Conservation (phyloP, 2,888 invertebrate genomes). For the Cantharis lateralis region DNA sequence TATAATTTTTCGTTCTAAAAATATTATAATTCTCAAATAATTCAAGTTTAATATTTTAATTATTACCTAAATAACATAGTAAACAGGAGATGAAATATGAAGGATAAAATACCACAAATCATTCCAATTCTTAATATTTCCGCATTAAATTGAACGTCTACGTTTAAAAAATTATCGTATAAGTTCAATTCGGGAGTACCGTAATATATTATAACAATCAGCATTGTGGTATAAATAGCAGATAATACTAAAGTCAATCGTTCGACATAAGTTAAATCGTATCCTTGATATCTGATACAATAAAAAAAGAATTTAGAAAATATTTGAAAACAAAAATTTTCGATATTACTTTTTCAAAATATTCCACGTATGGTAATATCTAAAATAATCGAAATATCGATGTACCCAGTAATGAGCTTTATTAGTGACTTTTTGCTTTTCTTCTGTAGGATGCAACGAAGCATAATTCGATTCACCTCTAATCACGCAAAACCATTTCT, state of each 20-base stretch:
- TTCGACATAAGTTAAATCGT: constrained; percentile 25
- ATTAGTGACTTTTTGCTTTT: not conserved
- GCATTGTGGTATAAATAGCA: constrained; percentile 27
- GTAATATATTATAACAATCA: constrained; percentile 21
- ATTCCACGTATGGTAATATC: not conserved
- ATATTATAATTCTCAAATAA: not conserved
- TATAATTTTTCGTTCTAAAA: not conserved
- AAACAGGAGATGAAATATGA: constrained; percentile 19
- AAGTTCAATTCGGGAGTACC: constrained; percentile 20
- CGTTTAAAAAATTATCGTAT: constrained; percentile 30
- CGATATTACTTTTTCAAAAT: not conserved
- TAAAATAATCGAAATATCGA: not conserved
- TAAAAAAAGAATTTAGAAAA: not conserved
- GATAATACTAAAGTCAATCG: constrained; percentile 33
- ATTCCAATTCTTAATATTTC: constrained; percentile 2
- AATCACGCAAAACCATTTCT: constrained; percentile 31
- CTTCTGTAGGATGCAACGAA: not conserved
- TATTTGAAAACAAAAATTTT: not conserved
- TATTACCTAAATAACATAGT: not conserved
- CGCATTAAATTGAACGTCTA: constrained; percentile 12
- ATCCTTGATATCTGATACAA: constrained; percentile 21
- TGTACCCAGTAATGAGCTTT: not conserved
- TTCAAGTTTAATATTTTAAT: not conserved
- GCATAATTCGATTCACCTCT: constrained; percentile 6
- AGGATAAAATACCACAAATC: constrained; percentile 18